These are phyloP conservation scores for Hirtodrosophila confusa DNA, from an alignment of 2,888 invertebrate genomes.

Conservation along the genomic window DNA sequence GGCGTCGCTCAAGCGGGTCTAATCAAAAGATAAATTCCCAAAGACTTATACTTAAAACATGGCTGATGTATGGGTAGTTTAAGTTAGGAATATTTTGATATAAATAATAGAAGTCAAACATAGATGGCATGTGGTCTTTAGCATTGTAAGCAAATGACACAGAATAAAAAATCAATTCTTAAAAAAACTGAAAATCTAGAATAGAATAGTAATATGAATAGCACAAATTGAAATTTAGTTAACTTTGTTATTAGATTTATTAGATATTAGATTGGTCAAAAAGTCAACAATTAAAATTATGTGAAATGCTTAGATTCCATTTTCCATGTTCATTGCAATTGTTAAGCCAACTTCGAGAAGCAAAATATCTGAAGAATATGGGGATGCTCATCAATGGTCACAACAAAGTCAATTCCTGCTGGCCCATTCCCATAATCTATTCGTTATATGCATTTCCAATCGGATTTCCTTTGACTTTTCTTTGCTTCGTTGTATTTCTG, in stretches of 20 bases:
- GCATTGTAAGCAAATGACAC: not conserved
- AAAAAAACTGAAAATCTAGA: no score
- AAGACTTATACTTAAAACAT: conserved; percentile 42
- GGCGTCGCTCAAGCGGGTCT: conserved; percentile 62
- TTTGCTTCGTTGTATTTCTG: conserved; percentile 28
- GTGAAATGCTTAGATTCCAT: no score
- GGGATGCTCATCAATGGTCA: conserved; percentile 1
- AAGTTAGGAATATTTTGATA: conserved; percentile 22
- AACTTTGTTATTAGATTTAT: no score
- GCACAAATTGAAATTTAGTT: no score
- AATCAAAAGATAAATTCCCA: conserved; percentile 67
- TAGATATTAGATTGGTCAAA: no score
- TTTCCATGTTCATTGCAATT: no score
- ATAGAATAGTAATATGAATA: no score
- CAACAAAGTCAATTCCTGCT: conserved; percentile 2
- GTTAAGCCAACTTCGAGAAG: no score
- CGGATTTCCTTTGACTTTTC: conserved; percentile 65
- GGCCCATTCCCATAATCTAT: conserved; percentile 16
- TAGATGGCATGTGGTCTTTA: not conserved
- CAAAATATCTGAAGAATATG: not conserved
- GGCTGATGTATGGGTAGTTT: conserved; percentile 18
- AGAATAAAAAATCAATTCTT: not conserved
- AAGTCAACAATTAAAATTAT: no score
- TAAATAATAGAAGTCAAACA: conserved; percentile 3
- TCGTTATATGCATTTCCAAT: conserved; percentile 47